Evolutionary conservation across 2,888 invertebrate genomes (phyloP), one percentile per base, ranked within the genome.

Genomic region (Tubiluchus corallicola): DNA sequence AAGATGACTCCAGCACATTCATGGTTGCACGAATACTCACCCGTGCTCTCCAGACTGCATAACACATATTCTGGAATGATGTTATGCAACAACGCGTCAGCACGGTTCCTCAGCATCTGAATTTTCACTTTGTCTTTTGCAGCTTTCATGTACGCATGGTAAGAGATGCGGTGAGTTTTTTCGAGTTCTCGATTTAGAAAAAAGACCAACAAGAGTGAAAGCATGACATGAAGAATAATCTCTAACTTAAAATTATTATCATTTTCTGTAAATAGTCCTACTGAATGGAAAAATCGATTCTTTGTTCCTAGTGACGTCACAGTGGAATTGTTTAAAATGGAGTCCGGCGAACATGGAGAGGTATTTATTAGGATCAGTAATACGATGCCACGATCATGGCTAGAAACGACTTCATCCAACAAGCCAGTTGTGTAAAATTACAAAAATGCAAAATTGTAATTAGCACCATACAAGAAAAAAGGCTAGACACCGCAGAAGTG

Each of bases 51-150:
- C 45, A 94, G 68, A 58, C 84, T 82, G 54, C 92, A 88, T 2
- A 84, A 85, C 2, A 94, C 90, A 58, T 94, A 87, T 48, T 82
- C 79, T 2, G 94, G 94, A 55, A 96, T 90, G 47, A 96, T 94
- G 63, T 96, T 96, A 60, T 92, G 87, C 42, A 96, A 71, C 50
- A 94, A 68, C 82, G 87, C 88, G 57, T 96, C 92, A 1, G 92
- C 92, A 64, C 94, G 92, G 58, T 92, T 85, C 58, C 88, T 81
- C 74, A 88, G 81, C 48, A 76, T 78, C 65, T 88, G 84, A 42
- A 94, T 88, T 46, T 79, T 74, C 45, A 78, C 75, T 57, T 85
- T 83, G 58, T 90, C 88, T 42, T 80, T 74, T 46, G 82, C 82
- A 1, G 92, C 88, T 9, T 87, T 82, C 4, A 81, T 77, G 59